Evolutionary conservation across 1,140 invertebrate genomes (phyloP).

Genomic region (Heliconius melpomene): DNA sequence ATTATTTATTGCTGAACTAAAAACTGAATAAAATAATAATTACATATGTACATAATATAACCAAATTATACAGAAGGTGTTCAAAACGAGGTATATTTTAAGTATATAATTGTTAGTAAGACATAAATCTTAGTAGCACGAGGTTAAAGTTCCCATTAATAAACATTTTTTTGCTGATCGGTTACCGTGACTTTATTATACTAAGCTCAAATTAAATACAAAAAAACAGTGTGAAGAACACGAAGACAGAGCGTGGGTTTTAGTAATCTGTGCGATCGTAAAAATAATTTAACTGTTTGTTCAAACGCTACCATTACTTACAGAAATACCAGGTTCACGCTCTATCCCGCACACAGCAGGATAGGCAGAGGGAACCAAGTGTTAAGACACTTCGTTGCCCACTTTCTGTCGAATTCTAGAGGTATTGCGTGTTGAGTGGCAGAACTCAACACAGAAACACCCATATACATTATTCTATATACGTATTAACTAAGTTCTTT

Average conservation of each 20-base stretch:
- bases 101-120: not conserved
- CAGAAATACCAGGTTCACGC: not conserved
- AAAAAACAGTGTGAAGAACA: constrained; percentile 51
- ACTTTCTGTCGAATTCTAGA: too few relatives aligned
- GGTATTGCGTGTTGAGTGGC: too few relatives aligned
- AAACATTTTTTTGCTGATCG: constrained; percentile 56
- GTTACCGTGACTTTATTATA: constrained; percentile 54
- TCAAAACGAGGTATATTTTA: not conserved
- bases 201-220: constrained; percentile 41
- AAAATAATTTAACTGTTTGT: constrained; percentile 33
- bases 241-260: constrained; percentile 55
- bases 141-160: constrained; percentile 59
- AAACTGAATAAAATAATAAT: not conserved
- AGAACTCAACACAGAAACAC: not conserved
- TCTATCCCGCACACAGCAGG: too few relatives aligned
- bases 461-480: not conserved
- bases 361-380: too few relatives aligned
- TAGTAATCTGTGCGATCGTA: constrained; percentile 32
- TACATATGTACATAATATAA: not conserved
- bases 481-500: not conserved
- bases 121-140: constrained; percentile 16
- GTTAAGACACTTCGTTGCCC: too few relatives aligned
- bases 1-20: not conserved
- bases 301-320: constrained; percentile 7
- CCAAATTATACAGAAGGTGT: not conserved